These are phyloP conservation scores for Nephila pilipes DNA, from an alignment of 1,140 invertebrate genomes.

Conservation along the genomic window DNA sequence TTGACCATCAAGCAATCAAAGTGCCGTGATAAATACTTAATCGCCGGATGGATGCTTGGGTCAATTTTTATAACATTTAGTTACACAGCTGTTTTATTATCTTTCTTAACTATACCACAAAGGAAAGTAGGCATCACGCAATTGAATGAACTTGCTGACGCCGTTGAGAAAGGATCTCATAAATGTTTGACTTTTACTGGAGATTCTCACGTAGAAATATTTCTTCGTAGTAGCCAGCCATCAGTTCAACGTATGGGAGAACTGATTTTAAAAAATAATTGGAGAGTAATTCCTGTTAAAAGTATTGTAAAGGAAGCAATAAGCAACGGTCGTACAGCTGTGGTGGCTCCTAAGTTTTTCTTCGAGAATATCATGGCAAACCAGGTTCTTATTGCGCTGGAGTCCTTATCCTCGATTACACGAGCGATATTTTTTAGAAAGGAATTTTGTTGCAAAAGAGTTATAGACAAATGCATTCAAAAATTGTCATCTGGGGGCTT, in stretches of 20 bases:
- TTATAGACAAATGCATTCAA: slow-evolving; percentile 2
- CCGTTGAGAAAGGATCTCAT: not conserved
- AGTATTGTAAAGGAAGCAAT: not conserved
- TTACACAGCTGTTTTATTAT: slow-evolving; percentile 35
- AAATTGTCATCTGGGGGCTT: not conserved
- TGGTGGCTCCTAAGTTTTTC: slow-evolving; percentile 16
- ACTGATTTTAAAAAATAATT: slow-evolving; percentile 6
- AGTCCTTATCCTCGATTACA: not conserved
- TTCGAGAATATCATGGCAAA: not conserved
- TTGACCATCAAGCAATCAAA: not conserved
- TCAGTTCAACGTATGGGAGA: not conserved
- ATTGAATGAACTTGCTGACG: not conserved
- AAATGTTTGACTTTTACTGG: slow-evolving; percentile 22
- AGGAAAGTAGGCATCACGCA: not conserved
- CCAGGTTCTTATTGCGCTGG: not conserved
- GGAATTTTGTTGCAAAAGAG: slow-evolving; percentile 19
- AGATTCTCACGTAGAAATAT: not conserved
- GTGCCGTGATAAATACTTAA: not conserved
- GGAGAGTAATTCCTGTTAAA: not conserved
- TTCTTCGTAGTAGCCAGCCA: not conserved
- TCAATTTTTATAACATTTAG: slow-evolving; percentile 1
- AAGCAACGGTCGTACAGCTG: not conserved
- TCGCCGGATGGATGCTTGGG: not conserved
- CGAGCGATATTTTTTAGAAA: not conserved
- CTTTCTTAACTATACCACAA: slow-evolving; percentile 12